A percentile compares a stretch with the other conserved stretches of the same genome.
Conservation (phyloP, 2,888 invertebrate species). For the Drosophila pseudotalamancana region DNA sequence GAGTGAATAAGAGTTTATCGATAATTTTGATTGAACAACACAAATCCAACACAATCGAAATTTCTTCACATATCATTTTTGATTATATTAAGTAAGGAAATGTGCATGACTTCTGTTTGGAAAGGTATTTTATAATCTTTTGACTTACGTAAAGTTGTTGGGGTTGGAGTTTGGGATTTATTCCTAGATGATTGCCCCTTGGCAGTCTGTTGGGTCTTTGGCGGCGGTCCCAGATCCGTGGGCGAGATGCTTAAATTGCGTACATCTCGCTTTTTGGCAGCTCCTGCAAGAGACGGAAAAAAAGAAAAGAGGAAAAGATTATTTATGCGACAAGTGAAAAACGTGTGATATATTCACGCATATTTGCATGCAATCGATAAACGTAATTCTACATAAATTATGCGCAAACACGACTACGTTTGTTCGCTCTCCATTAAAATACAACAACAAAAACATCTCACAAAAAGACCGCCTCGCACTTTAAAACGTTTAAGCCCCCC, state of each 20-base stretch:
- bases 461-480: constrained; percentile 15
- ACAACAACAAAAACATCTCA: background rate
- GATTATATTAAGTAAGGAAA: too few species aligned
- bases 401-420: constrained; percentile 63
- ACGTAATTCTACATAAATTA: constrained; percentile 57
- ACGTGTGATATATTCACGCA: constrained; percentile 16
- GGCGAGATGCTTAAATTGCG: constrained; percentile 84
- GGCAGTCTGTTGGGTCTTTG: constrained; percentile 83
- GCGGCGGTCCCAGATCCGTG: constrained; percentile 84
- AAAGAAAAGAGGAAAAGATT: background rate
- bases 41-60: too few species aligned
- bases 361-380: constrained; percentile 37
- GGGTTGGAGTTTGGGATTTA: constrained; percentile 75
- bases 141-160: constrained; percentile 82
- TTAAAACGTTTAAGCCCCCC: constrained; percentile 3
- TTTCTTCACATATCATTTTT: too few species aligned
- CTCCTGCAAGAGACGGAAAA: constrained; percentile 73
- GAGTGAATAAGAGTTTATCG: too few species aligned
- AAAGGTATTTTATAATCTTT: background rate
- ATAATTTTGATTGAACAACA: too few species aligned
- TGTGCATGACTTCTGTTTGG: too few species aligned
- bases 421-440: constrained; percentile 6
- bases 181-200: constrained; percentile 81
- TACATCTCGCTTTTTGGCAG: constrained; percentile 85
- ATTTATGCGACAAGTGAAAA: constrained; percentile 1